phyloP scores from a whole-genome alignment of 2,888 invertebrate species.

The Sicus ferrugineus region DNA sequence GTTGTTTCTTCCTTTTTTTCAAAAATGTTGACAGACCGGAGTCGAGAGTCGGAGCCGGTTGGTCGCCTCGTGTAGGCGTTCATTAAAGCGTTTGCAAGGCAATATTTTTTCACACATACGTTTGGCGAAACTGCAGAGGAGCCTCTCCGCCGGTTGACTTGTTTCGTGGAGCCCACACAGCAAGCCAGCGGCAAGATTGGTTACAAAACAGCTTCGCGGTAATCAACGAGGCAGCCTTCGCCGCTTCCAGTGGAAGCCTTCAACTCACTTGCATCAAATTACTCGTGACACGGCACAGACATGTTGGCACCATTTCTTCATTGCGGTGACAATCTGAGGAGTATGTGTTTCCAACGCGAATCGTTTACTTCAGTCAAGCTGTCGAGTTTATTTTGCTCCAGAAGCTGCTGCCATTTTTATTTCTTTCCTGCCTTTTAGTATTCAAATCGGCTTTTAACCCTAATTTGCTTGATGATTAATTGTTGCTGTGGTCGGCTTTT shows the following conservation, averaged over 20 bases:
- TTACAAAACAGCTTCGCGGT: constrained; percentile 1
- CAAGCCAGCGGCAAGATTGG: background rate
- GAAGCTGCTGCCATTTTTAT: background rate
- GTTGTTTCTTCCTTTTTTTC: background rate
- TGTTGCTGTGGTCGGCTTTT: background rate
- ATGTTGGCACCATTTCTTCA: constrained; percentile 20
- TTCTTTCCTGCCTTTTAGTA: background rate
- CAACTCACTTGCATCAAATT: constrained; percentile 16
- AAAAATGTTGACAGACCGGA: too few species aligned
- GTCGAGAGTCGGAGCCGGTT: background rate
- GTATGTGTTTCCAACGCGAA: background rate
- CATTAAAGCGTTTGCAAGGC: background rate
- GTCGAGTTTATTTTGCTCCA: background rate
- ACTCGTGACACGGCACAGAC: constrained; percentile 22
- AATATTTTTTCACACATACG: too few species aligned
- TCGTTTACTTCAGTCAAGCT: background rate
- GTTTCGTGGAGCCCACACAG: constrained; percentile 16
- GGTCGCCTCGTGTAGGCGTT: background rate
- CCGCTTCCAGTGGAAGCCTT: background rate
- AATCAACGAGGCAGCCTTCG: background rate
- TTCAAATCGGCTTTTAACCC: background rate
- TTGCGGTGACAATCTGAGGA: background rate
- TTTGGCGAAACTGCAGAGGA: too few species aligned
- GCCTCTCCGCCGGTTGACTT: background rate
- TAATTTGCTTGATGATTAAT: background rate